Evolutionary conservation across 2,797 vertebrate species (phyloP), one percentile per base, ranked within the genome.

Genomic region (Pangasius sanitwongsei): DNA sequence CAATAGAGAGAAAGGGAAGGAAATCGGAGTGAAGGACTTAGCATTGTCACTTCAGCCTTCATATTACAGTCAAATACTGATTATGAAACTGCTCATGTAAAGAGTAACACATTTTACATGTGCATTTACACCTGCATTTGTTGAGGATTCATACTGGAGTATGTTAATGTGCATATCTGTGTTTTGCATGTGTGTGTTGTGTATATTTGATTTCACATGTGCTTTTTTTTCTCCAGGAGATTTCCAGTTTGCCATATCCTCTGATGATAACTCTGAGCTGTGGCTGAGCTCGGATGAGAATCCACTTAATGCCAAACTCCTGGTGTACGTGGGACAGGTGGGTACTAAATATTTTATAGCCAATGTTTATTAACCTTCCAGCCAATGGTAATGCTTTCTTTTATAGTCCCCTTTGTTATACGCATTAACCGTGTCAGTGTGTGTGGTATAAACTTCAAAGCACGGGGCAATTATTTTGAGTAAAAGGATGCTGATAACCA

Each of bases 161-260:
- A n/a, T 74, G 20, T 65, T 11, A 20, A 11, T 89, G 50, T 59
- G 31, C 28, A 34, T 20, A 0, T 63, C n/a, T 65, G 23, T 53
- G 28, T 48, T 69, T 63, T 25, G 31, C 41, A 37, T 37, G 12
- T 69, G 12, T 69, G 75, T 80, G 59, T 6, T 41, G 25, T 88
- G 5, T 72, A 6, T 81, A 83, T 81, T 86, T 86, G 41, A 57
- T 3, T 59, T 20, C 16, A 31, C n/a, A 0, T 88, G 15, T 80
- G 84, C 50, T 84, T 63, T 91, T 57, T 86, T 57, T 59, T 63
- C 13, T 20, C 0, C 91, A 98, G 97, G 97, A n/a, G 97, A 98
- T n/a, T 95, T 97, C 94, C 97, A 97, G 95, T 98, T 98, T 91
- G 97, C 97, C 0, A 96, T 98, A 93, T 97, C 97, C 0, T 98